Conservation (phyloP, 2,797 vertebrate genomes). For the Typhlichthys subterraneus region DNA sequence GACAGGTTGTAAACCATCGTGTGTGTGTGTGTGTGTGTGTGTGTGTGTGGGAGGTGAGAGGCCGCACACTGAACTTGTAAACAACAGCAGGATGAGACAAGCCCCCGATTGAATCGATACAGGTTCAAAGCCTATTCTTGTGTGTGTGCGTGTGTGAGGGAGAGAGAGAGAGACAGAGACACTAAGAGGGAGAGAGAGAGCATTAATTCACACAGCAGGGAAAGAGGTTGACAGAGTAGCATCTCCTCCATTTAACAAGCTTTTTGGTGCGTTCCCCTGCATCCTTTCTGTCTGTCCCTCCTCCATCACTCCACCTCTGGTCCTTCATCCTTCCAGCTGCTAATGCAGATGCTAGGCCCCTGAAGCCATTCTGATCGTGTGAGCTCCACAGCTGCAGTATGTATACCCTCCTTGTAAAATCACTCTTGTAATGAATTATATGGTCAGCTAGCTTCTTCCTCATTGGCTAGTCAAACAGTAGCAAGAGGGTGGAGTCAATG, state of each 20-base stretch:
- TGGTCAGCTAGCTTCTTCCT: no score
- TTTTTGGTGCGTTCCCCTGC: slow-evolving; percentile 11
- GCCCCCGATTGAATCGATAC: slow-evolving; percentile 57
- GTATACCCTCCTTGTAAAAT: no score
- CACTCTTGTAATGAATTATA: no score
- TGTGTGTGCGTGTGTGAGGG: slow-evolving; percentile 18
- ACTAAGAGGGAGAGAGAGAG: neutral
- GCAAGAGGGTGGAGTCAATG: no score
- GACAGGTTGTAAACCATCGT: slow-evolving; percentile 35
- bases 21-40: slow-evolving; percentile 4
- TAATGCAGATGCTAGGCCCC: no score
- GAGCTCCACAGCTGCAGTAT: no score
- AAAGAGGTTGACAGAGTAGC: slow-evolving; percentile 58
- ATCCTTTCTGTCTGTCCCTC: slow-evolving; percentile 1
- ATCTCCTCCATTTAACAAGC: slow-evolving; percentile 48
- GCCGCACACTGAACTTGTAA: slow-evolving; percentile 45
- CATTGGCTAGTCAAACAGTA: no score
- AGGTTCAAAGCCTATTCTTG: slow-evolving; percentile 38
- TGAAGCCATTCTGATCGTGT: no score
- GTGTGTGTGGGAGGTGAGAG: neutral
- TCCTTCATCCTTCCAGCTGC: neutral
- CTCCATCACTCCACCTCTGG: slow-evolving; percentile 3
- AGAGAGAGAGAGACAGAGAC: slow-evolving; percentile 3
- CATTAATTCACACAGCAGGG: slow-evolving; percentile 41
- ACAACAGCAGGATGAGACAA: slow-evolving; percentile 55